Base-by-base conservation (phyloP, 2,888 invertebrate genomes). In the Stictocephala bisonia region DNA sequence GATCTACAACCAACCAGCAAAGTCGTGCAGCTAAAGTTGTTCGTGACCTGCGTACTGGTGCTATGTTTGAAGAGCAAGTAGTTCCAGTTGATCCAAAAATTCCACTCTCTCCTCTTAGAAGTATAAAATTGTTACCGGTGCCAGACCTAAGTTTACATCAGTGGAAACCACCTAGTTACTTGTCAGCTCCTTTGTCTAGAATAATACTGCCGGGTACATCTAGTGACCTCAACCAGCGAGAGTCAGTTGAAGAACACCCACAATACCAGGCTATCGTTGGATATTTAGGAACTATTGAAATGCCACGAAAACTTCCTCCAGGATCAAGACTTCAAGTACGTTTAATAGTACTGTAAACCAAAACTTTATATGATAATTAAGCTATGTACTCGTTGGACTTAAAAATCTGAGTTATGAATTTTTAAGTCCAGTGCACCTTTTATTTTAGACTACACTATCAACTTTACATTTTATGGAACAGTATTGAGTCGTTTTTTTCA, bases 281-380 rank as follows among this genome's bases (percentile, higher is more conserved):
- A 0, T 98, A 98, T 84, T 87, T 98, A 58, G 97, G 97, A 22
- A 97, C 97, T 0, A 96, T 98, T 76, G 97, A 97, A 85, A 96
- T 97, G 87, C 97, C 97, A 0, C 92, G 92, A 83, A 92, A 94
- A 78, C 86, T 93, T 50, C 87, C 91, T 67, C 89, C 90, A 53
- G 91, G 91, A 44, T 90, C 92, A 13, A 90, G 95, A 71, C 84
- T 93, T 78, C 88, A 88, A 81, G 87, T 87, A 74, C 66, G 66
- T 60, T 27, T 35, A 35, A 35, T 9, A 9, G 6, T 35, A 35
- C 35, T 9, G 35, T n/a, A n/a, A n/a, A n/a, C n/a, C n/a, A n/a
- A n/a, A n/a, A n/a, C n/a, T n/a, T n/a, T n/a, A n/a, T n/a, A n/a
- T n/a, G n/a, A n/a, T n/a, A n/a, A n/a, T n/a, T n/a, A n/a, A n/a